Percentiles rank a stretch among this genome's conserved stretches.
These are phyloP conservation scores for Helicoverpa assulta DNA, from an alignment of 2,888 invertebrate species.

Conservation along the genomic window DNA sequence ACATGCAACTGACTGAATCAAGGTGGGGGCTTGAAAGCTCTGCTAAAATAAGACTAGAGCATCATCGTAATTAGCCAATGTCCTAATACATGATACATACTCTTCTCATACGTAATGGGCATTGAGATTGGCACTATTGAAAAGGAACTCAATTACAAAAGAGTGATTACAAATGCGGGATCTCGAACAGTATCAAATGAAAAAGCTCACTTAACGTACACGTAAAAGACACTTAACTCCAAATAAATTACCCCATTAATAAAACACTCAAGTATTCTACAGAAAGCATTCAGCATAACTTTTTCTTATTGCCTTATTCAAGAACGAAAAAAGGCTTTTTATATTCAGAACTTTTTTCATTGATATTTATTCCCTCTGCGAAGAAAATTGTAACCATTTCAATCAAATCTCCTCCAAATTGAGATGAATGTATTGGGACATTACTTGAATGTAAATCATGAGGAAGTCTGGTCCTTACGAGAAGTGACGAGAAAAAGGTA, in stretches of 20 bases:
- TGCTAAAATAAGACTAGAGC: too few relatives aligned
- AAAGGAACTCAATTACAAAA: too few relatives aligned
- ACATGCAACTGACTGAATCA: neutral
- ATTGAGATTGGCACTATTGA: too few relatives aligned
- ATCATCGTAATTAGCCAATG: too few relatives aligned
- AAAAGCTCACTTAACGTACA: neutral
- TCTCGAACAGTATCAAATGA: neutral
- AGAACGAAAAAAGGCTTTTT: conserved; percentile 8
- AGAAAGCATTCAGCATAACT: conserved; percentile 25
- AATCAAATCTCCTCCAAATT: conserved; percentile 48
- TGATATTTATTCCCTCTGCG: conserved; percentile 45
- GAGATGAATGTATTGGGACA: conserved; percentile 56
- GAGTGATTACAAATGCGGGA: neutral
- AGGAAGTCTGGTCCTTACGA: conserved; percentile 1
- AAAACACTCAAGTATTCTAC: conserved; percentile 29
- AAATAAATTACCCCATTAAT: conserved; percentile 15
- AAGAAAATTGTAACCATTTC: conserved; percentile 50
- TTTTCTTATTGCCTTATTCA: conserved; percentile 29
- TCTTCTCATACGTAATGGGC: too few relatives aligned
- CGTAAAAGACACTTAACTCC: conserved; percentile 10
- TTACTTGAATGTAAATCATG: conserved; percentile 46
- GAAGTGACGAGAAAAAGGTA: conserved; percentile 29
- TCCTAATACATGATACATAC: too few relatives aligned
- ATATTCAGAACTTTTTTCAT: conserved; percentile 40
- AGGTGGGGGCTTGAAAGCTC: too few relatives aligned